phyloP scores from a whole-genome alignment of 2,888 invertebrate species.

The Cancer borealis region DNA sequence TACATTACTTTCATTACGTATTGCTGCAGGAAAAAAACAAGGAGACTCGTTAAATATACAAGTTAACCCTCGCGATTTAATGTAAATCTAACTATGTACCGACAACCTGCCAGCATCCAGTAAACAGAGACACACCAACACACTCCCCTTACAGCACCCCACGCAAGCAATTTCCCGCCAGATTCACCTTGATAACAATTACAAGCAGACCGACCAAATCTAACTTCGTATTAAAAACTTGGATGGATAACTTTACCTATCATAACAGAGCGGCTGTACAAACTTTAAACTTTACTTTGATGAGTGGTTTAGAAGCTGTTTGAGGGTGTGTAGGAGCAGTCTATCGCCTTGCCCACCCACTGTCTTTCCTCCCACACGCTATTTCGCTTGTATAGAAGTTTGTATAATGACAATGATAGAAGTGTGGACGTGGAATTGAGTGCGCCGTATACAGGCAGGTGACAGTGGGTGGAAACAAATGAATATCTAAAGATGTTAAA shows the following conservation, averaged over 20 bases:
- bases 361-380: not conserved
- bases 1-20: not conserved
- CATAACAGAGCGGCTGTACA: not conserved
- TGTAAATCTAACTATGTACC: not conserved
- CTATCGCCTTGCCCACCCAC: not conserved
- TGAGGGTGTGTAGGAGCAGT: not conserved
- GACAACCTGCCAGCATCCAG: not conserved
- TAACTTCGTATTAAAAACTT: not conserved
- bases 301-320: not conserved
- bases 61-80: not conserved
- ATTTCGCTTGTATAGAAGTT: not conserved
- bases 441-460: not conserved
- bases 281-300: not conserved
- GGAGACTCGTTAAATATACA: not conserved
- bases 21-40: not conserved
- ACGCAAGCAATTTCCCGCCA: not conserved
- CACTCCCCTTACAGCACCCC: not conserved
- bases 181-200: not conserved
- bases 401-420: not conserved
- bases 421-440: not conserved
- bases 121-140: not conserved
- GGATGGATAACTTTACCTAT: too few relatives aligned
- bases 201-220: not conserved
- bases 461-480: not conserved
- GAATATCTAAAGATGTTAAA: too few relatives aligned